Base-by-base conservation (phyloP, 1,140 invertebrate species). In the Teleopsis dalmanni region DNA sequence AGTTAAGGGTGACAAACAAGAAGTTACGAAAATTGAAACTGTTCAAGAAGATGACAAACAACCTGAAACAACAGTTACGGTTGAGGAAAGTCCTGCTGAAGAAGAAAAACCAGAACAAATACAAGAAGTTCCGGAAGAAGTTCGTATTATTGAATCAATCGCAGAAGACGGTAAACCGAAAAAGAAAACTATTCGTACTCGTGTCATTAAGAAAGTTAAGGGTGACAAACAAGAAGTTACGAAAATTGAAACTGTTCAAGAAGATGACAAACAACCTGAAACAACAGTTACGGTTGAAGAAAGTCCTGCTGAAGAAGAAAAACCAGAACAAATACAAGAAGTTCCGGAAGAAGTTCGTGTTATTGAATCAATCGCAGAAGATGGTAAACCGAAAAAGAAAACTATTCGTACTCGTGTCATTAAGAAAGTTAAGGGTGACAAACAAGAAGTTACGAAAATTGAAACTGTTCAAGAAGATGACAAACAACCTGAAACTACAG, bases 381-480 rank as follows among this genome's bases (percentile, higher is more conserved):
- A 49, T 11, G 52, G 52, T 6, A 35, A 40, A 14, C 40, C 38
- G 2, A 37, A 25, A 23, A 40, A 53, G 26, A 45, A 48, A 6
- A 54, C 55, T 9, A 55, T 48, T 0, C 63, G 53, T 38, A 62
- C 61, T 36, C 54, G 54, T 18, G 49, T 57, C 0, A 60, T 57
- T 46, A 57, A 60, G 44, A 67, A 58, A 49, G 56, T 59, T 22
- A 60, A 57, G 14, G 62, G 59, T 18, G 51, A 50, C 3, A 58
- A 62, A 33, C 59, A 72, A 56, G 56, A 63, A 54, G 57, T 64
- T 22, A 68, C 56, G 13, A 56, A 63, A 45, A 65, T 68, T 41
- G 60, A 71, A 7, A 70, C 65, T 0, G 55, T 70, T n/a, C 65
- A 72, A 57, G 65, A 73, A 55, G 59, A 69, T 38, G 65, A 60